Evolutionary conservation across 2,888 invertebrate genomes (phyloP).

Genomic region (Rhodophaea formosa): DNA sequence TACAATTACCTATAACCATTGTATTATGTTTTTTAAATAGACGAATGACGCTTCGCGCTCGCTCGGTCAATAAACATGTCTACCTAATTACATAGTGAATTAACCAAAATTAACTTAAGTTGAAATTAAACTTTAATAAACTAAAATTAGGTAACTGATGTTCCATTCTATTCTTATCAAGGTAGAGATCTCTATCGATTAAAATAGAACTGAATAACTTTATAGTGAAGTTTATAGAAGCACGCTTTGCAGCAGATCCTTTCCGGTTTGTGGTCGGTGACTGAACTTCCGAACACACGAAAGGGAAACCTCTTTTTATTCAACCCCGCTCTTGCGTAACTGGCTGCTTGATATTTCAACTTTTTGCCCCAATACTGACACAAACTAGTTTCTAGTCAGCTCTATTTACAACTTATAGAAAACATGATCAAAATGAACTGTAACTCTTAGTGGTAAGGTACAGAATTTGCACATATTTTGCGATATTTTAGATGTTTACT

Average conservation of each 20-base stretch:
- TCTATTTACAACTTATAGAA: conserved; percentile 10
- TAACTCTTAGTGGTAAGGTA: conserved; percentile 24
- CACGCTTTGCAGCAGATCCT: conserved; percentile 32
- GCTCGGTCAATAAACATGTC: too few relatives aligned
- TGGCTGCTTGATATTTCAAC: conserved; percentile 52
- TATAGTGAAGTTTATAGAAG: neutral
- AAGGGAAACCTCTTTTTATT: conserved; percentile 71
- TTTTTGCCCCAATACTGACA: conserved; percentile 62
- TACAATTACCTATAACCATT: too few relatives aligned
- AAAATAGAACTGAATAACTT: neutral
- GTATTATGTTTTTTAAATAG: too few relatives aligned
- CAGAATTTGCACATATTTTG: neutral
- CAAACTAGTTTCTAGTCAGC: conserved; percentile 40
- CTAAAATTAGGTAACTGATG: too few relatives aligned
- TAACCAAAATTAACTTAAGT: too few relatives aligned
- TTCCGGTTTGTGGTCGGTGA: conserved; percentile 54
- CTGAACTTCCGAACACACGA: conserved; percentile 69
- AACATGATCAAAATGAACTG: conserved; percentile 20
- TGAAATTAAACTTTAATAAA: too few relatives aligned
- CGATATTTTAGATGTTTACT: neutral
- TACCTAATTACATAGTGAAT: too few relatives aligned
- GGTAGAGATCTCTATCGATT: neutral
- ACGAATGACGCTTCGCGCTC: too few relatives aligned
- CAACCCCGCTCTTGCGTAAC: conserved; percentile 71
- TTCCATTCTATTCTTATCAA: too few relatives aligned